Conservation (phyloP, 2,113 vertebrate genomes). For the Hypomesus transpacificus region DNA sequence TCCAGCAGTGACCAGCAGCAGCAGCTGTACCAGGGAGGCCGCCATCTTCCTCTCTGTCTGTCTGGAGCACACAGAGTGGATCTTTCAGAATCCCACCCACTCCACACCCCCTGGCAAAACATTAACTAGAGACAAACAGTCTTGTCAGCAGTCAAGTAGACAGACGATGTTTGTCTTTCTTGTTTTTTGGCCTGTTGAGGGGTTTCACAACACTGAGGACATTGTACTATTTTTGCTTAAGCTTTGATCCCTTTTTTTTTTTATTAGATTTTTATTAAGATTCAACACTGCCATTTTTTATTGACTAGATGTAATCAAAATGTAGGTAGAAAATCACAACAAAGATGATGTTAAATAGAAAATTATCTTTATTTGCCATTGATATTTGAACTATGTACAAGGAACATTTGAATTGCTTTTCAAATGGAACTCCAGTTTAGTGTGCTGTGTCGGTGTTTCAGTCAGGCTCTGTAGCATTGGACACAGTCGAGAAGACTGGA, state of each 20-base stretch:
- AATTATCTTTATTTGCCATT: constrained; percentile 64
- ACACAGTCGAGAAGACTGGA: constrained; percentile 30
- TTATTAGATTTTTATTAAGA: too few species aligned
- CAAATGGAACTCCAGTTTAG: constrained; percentile 37
- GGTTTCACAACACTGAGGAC: background rate
- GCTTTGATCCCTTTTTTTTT: background rate
- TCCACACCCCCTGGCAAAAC: background rate
- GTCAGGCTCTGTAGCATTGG: constrained; percentile 39
- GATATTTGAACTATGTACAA: constrained; percentile 60
- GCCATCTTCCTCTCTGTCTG: background rate
- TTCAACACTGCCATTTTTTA: background rate
- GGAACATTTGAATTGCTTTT: constrained; percentile 48
- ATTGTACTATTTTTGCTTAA: background rate
- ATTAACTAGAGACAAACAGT: background rate
- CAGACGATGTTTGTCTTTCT: too few species aligned
- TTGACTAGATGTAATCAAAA: background rate
- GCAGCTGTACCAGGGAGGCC: background rate
- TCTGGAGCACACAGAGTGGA: background rate
- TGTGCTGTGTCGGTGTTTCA: constrained; percentile 32
- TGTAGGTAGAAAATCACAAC: background rate
- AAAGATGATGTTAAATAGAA: constrained; percentile 57
- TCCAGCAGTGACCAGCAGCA: constrained; percentile 37
- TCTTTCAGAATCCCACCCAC: background rate
- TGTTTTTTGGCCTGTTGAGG: background rate
- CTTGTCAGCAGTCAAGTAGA: background rate